Evolutionary conservation across 2,113 vertebrate genomes (phyloP).

Genomic region (Equus przewalskii): DNA sequence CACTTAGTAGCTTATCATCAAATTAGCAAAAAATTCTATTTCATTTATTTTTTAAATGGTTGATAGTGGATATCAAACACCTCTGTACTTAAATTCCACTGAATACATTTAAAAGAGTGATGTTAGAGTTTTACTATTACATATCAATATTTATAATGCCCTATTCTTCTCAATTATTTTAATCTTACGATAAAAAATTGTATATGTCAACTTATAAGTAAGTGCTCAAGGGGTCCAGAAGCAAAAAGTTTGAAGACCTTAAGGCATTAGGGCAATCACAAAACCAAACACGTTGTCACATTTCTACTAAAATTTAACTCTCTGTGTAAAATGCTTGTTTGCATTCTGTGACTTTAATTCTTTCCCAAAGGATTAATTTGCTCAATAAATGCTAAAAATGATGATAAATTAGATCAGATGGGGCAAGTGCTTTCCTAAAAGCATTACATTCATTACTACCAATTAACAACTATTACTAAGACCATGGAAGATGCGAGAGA

Average conservation of each 20-base stretch:
- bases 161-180: background rate
- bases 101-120: background rate
- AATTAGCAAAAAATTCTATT: background rate
- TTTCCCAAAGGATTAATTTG: background rate
- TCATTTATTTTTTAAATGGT: background rate
- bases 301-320: background rate
- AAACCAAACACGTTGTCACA: background rate
- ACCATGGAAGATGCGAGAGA: background rate
- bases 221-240: background rate
- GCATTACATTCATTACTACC: slow-evolving; percentile 41
- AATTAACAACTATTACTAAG: slow-evolving; percentile 42
- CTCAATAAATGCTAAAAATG: slow-evolving; percentile 20
- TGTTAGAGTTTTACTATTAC: background rate
- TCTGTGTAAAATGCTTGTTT: background rate
- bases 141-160: background rate
- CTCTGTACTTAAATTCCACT: slow-evolving; percentile 4
- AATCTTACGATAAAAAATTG: background rate
- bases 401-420: background rate
- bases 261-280: background rate
- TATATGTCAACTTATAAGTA: background rate
- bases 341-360: slow-evolving; percentile 7
- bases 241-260: background rate
- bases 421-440: background rate
- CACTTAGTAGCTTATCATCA: background rate
- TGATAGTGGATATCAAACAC: background rate